Evolutionary conservation across 2,797 vertebrate genomes (phyloP).

Genomic region (Buceros bicornis): DNA sequence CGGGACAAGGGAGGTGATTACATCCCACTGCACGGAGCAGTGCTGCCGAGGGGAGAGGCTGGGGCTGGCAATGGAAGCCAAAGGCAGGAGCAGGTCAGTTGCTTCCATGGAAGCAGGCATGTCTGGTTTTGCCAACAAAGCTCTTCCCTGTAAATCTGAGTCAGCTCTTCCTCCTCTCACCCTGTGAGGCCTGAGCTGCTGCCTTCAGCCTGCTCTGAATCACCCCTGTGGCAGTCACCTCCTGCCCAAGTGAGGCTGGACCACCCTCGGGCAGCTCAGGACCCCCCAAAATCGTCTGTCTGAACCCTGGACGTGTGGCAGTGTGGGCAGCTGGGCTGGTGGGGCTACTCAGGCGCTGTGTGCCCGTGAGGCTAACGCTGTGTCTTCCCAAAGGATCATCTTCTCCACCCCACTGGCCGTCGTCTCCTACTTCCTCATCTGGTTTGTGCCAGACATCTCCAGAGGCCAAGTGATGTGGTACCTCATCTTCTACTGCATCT

Average conservation of each 20-base stretch:
- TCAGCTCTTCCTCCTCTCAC: neutral
- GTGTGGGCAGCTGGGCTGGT: neutral
- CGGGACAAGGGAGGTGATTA: neutral
- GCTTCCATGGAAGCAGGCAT: accelerated
- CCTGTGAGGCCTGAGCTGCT: neutral
- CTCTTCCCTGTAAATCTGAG: neutral
- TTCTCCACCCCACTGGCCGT: conserved; percentile 91
- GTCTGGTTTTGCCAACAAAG: neutral
- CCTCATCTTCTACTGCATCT: conserved; percentile 93
- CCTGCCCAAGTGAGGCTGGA: neutral
- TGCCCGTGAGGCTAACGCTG: neutral
- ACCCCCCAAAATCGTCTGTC: neutral
- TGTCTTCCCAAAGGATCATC: conserved; percentile 85
- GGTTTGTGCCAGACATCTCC: conserved; percentile 91
- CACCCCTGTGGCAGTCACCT: neutral
- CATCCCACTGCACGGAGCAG: neutral
- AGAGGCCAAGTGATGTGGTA: conserved; percentile 89
- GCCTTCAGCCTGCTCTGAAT: neutral
- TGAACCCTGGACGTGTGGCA: neutral
- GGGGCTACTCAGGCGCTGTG: neutral
- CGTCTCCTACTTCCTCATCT: conserved; percentile 90
- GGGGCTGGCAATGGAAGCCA: accelerated
- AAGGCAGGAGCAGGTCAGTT: neutral
- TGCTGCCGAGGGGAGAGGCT: neutral
- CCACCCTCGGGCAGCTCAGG: neutral